These are phyloP conservation scores for Archips crataeganus DNA, from an alignment of 2,888 invertebrate species.

Conservation along the genomic window DNA sequence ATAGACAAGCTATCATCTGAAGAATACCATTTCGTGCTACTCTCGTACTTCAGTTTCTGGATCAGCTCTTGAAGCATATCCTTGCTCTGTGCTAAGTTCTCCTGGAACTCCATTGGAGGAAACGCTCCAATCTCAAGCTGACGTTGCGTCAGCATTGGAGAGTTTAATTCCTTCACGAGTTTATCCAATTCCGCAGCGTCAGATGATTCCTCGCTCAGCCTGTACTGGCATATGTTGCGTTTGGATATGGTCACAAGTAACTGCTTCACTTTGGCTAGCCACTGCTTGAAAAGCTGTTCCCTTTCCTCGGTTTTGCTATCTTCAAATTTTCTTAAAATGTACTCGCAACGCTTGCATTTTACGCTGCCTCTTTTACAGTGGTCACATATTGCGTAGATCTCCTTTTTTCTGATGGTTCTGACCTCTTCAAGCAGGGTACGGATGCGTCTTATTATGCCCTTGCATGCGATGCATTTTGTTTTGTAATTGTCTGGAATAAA, in stretches of 20 bases:
- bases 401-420: constrained; percentile 52
- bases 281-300: constrained; percentile 48
- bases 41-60: constrained; percentile 44
- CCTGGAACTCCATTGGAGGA: constrained; percentile 28
- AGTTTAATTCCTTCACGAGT: constrained; percentile 51
- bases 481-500: constrained; percentile 52
- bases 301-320: constrained; percentile 43
- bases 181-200: constrained; percentile 49
- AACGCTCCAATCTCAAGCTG: constrained; percentile 47
- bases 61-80: constrained; percentile 52
- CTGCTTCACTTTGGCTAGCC: constrained; percentile 54
- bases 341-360: constrained; percentile 61
- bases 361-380: constrained; percentile 55
- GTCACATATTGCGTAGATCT: constrained; percentile 55
- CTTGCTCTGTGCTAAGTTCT: constrained; percentile 49
- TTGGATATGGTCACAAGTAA: constrained; percentile 52
- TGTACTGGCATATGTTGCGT: constrained; percentile 50
- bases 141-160: constrained; percentile 44
- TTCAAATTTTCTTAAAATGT: constrained; percentile 51
- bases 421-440: constrained; percentile 58
- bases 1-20: constrained; percentile 2
- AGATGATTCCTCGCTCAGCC: constrained; percentile 43
- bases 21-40: background rate
- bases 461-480: constrained; percentile 57
- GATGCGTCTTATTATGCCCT: constrained; percentile 53